These are phyloP conservation scores for Crypturellus tataupa DNA, from an alignment of 2,797 vertebrate genomes.

Conservation along the genomic window DNA sequence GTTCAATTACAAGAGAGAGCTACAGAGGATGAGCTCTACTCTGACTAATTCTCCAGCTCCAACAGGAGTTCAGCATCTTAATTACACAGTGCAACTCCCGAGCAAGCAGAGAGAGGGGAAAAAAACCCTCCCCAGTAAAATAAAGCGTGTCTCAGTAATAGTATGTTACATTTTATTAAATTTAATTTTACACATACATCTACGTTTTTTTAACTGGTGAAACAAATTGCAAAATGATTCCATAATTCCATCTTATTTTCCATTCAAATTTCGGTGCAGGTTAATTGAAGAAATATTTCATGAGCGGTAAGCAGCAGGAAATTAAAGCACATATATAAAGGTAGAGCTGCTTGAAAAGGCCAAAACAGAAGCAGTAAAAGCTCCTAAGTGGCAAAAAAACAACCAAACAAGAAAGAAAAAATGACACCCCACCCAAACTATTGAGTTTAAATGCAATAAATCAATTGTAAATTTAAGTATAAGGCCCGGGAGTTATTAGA, in stretches of 20 bases:
- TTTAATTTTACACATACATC: not conserved
- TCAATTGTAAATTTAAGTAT: not conserved
- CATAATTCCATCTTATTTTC: not conserved
- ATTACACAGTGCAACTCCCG: not conserved
- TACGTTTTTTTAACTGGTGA: not conserved
- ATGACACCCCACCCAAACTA: not conserved
- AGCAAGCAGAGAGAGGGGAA: not conserved
- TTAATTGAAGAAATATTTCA: not conserved
- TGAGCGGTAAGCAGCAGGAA: not conserved
- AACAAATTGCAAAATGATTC: not conserved
- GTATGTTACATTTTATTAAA: not conserved
- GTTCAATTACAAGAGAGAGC: not conserved
- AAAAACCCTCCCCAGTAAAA: too few species aligned
- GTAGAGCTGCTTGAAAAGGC: not conserved
- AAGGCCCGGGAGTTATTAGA: constrained; percentile 71
- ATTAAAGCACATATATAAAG: not conserved
- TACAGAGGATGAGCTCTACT: not conserved
- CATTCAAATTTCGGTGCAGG: not conserved
- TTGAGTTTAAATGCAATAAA: not conserved
- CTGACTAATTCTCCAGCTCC: not conserved
- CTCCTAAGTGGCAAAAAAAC: not conserved
- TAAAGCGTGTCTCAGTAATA: not conserved
- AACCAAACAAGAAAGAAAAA: too few species aligned
- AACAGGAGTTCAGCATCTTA: not conserved
- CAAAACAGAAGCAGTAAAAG: not conserved